phyloP scores from a whole-genome alignment of 2,113 vertebrate species.

The Gallinago media region DNA sequence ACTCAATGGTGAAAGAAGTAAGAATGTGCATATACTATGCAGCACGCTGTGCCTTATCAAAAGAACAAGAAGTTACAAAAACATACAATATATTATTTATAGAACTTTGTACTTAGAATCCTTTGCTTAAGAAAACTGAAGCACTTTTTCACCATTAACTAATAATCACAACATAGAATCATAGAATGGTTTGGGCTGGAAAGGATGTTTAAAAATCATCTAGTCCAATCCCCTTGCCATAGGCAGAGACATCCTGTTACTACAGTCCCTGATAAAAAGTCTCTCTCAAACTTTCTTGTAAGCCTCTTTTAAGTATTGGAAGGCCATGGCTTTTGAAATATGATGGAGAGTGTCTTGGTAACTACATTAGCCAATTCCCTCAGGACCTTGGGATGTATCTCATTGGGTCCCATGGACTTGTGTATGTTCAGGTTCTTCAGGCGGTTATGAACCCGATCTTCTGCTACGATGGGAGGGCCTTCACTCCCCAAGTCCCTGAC shows the following conservation, averaged over 20 bases:
- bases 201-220: not conserved
- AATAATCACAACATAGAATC: not conserved
- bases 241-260: not conserved
- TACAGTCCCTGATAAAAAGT: not conserved
- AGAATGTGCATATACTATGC: not conserved
- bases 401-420: rapidly evolving
- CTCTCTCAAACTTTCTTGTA: not conserved
- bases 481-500: not conserved
- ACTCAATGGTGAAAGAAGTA: not conserved
- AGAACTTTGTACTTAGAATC: not conserved
- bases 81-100: not conserved
- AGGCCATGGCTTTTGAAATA: not conserved
- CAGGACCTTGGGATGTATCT: not conserved
- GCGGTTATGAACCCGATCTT: not conserved
- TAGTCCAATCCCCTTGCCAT: not conserved
- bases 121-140: not conserved
- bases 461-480: not conserved
- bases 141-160: not conserved
- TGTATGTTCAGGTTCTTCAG: not conserved
- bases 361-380: not conserved
- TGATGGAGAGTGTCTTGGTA: not conserved
- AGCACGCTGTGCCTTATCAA: not conserved
- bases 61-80: not conserved
- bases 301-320: not conserved
- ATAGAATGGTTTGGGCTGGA: not conserved